Evolutionary conservation across 1,140 invertebrate species (phyloP), one percentile per base, ranked within the genome.

Genomic region (Caenorhabditis briggsae): DNA sequence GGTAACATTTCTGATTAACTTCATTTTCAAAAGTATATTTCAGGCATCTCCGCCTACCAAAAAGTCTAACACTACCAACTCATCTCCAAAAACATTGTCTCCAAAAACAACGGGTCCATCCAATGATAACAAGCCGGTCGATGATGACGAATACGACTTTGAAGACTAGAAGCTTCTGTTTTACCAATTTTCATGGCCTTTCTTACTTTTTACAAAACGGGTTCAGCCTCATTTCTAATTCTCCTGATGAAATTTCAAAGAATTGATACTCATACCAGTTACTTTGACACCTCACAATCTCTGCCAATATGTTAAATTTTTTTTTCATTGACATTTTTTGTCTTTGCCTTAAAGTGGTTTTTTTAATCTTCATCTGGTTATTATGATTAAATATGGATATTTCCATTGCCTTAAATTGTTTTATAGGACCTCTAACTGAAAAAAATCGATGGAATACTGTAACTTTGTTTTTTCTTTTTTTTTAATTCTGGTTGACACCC

Each of bases 261-360:
- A 46, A 70, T 25, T 43, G 64, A 70, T 70, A 70, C 64, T 70
- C 64, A 70, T 70, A 41, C n/a, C 33, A 43, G 46, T 25, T 70
- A 25, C 59, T 64, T 64, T 64, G 33, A 64, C 59, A 7, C 9
- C 23, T 18, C 59, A 7, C 23, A 9, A 20, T 9, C 56, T n/a
- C 16, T 58, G 8, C 33, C n/a, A 46, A 46, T 1, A 70, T 46
- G 18, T 16, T 70, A 33, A 7, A 2, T 20, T 12, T 65, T 65
- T 53, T 53, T 53, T 11, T 9, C 9, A 53, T 53, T 2, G 9
- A 14, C 50, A 53, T 14, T 14, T 50, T 50, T 50, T 11, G 16
- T 50, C 50, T 50, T 16, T 53, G 50, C 11, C 5, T 53, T 16
- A 53, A 53, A 16, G 2, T 53, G 50, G 50, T 8, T 53, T 53